Evolutionary conservation across 1,140 invertebrate genomes (phyloP).

Genomic region (Apolygus lucorum): DNA sequence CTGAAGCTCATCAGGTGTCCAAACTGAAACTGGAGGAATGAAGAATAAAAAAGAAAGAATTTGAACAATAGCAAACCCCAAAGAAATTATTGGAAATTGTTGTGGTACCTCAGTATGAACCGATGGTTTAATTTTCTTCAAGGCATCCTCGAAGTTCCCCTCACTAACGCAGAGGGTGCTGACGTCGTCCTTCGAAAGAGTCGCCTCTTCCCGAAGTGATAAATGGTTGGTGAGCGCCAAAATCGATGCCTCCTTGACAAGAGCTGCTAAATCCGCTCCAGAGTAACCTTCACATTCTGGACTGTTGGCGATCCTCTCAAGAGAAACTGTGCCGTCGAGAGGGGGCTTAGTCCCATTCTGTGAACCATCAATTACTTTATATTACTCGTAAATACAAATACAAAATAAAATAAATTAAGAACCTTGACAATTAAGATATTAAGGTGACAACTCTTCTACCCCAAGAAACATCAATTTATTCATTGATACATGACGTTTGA

Average conservation of each 20-base stretch:
- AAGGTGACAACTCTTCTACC: no score
- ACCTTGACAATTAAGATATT: no score
- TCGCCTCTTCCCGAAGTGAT: constrained; percentile 37
- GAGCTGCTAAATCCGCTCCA: constrained; percentile 83
- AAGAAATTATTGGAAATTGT: no score
- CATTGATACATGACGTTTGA: no score
- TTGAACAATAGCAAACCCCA: no score
- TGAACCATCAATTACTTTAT: no score
- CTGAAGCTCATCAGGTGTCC: no score
- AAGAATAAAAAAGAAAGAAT: no score
- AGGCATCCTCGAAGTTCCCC: constrained; percentile 53
- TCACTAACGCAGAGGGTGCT: constrained; percentile 40
- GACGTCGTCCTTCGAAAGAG: constrained; percentile 35
- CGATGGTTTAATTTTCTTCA: constrained; percentile 69
- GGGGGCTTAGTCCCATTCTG: constrained; percentile 67
- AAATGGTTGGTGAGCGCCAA: constrained; percentile 60
- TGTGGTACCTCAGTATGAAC: constrained; percentile 49
- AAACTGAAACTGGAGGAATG: no score
- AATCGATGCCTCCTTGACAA: constrained; percentile 73
- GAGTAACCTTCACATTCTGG: constrained; percentile 67
- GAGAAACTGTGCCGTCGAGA: constrained; percentile 64
- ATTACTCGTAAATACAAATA: no score
- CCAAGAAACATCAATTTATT: no score
- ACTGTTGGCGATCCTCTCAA: constrained; percentile 57
- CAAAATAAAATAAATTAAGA: no score